phyloP scores from a whole-genome alignment of 1,140 invertebrate species.

The Drosophila jambulina region DNA sequence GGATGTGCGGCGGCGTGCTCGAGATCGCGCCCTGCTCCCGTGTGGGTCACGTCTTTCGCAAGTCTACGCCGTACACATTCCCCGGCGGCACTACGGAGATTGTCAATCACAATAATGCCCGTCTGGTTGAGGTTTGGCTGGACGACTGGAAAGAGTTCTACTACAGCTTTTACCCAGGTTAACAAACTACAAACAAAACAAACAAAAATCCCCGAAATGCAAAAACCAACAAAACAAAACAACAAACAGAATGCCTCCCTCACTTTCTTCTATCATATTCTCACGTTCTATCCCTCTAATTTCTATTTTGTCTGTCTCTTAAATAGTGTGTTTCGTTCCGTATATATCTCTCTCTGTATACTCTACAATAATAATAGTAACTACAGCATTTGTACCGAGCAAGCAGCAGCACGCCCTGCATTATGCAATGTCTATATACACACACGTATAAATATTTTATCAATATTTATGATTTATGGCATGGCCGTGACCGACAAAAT shows the following conservation, averaged over 20 bases:
- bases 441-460: slow-evolving; percentile 42
- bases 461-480: slow-evolving; percentile 72
- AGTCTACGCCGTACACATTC: slow-evolving; percentile 99
- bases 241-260: slow-evolving; percentile 50
- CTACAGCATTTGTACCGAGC: slow-evolving; percentile 50
- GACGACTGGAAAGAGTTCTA: slow-evolving; percentile 99
- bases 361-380: slow-evolving; percentile 23
- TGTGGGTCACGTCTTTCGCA: slow-evolving; percentile 98
- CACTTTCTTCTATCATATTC: slow-evolving; percentile 59
- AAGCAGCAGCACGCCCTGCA: slow-evolving; percentile 68
- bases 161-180: slow-evolving; percentile 98
- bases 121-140: slow-evolving; percentile 98
- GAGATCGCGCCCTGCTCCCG: slow-evolving; percentile 96
- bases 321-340: slow-evolving; percentile 69
- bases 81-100: slow-evolving; percentile 99
- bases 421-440: slow-evolving; percentile 69
- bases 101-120: slow-evolving; percentile 99
- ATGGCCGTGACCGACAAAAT: slow-evolving; percentile 67
- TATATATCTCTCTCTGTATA: slow-evolving; percentile 49
- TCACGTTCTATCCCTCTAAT: slow-evolving; percentile 49
- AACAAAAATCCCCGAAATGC: slow-evolving; percentile 15
- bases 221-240: slow-evolving; percentile 34
- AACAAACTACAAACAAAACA: slow-evolving; percentile 57
- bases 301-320: slow-evolving; percentile 55
- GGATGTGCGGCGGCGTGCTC: slow-evolving; percentile 98